Percentiles rank a stretch among this genome's conserved stretches.
These are phyloP conservation scores for Buphagus erythrorhynchus DNA, from an alignment of 2,797 vertebrate genomes.

Conservation along the genomic window DNA sequence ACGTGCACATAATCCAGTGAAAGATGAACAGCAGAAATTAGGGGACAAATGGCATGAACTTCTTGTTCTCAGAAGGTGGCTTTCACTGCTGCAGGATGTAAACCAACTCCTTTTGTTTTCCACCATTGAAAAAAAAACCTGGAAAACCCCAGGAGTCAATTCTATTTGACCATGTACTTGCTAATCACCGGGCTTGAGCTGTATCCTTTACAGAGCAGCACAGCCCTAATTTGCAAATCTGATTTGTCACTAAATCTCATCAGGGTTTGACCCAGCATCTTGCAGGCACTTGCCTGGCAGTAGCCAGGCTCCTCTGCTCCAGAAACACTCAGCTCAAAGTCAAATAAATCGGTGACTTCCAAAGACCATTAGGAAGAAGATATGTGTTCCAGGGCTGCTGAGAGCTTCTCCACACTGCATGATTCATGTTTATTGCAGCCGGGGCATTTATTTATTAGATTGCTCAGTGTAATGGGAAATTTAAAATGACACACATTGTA, in stretches of 20 bases:
- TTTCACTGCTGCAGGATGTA: neutral
- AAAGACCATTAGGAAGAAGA: conserved; percentile 45
- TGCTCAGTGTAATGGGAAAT: conserved; percentile 66
- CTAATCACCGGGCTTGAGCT: neutral
- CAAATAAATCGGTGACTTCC: conserved; percentile 65
- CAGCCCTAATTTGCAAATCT: conserved; percentile 50
- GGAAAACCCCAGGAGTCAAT: neutral
- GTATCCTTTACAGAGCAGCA: conserved; percentile 6
- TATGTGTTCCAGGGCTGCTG: conserved; percentile 38
- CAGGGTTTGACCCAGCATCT: conserved; percentile 36
- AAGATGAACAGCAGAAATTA: conserved; percentile 13
- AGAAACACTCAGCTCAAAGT: conserved; percentile 53
- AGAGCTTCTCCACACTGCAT: conserved; percentile 46
- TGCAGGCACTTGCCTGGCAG: conserved; percentile 16
- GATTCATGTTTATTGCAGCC: conserved; percentile 70
- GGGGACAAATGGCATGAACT: neutral
- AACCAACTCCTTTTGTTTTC: neutral
- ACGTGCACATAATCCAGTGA: neutral
- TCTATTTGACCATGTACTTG: neutral
- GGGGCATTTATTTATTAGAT: conserved; percentile 69
- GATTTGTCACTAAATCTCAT: conserved; percentile 58
- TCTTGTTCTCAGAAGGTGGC: neutral
- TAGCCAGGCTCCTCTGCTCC: neutral
- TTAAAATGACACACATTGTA: conserved; percentile 69
- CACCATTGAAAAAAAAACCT: neutral